phyloP scores from a whole-genome alignment of 2,888 invertebrate species.

The Lottia scabra region DNA sequence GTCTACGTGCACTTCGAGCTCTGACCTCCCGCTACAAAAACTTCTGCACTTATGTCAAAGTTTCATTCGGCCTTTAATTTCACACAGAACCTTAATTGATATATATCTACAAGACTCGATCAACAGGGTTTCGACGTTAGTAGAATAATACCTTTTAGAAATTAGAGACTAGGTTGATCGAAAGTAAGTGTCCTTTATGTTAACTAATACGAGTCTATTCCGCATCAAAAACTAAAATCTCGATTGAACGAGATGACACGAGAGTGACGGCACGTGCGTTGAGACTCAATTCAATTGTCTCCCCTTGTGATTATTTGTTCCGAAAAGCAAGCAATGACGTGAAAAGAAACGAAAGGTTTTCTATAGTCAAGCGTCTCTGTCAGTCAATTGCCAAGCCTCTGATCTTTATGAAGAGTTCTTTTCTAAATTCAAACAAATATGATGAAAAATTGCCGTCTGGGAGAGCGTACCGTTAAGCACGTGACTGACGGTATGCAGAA shows the following conservation, averaged over 20 bases:
- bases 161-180: no score
- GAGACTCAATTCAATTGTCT: neutral
- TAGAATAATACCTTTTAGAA: no score
- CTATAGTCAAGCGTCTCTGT: neutral
- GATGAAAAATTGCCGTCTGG: slow-evolving; percentile 6
- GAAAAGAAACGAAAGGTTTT: neutral
- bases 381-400: neutral
- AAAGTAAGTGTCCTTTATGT: neutral
- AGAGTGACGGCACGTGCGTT: neutral
- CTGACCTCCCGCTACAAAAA: neutral
- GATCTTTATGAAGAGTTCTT: neutral
- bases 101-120: neutral
- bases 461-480: neutral
- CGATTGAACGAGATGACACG: neutral
- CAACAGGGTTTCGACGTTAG: no score
- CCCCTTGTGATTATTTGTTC: neutral
- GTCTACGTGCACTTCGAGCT: slow-evolving; percentile 10
- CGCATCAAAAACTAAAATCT: neutral
- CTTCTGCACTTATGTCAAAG: neutral
- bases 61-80: neutral
- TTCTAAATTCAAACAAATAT: slow-evolving; percentile 1
- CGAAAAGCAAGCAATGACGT: neutral
- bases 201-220: neutral
- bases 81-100: neutral
- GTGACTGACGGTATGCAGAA: slow-evolving; percentile 20